A percentile compares a stretch with the other conserved stretches of the same genome.
Conservation (phyloP, 1,140 invertebrate genomes). For the Agraylea sexmaculata region DNA sequence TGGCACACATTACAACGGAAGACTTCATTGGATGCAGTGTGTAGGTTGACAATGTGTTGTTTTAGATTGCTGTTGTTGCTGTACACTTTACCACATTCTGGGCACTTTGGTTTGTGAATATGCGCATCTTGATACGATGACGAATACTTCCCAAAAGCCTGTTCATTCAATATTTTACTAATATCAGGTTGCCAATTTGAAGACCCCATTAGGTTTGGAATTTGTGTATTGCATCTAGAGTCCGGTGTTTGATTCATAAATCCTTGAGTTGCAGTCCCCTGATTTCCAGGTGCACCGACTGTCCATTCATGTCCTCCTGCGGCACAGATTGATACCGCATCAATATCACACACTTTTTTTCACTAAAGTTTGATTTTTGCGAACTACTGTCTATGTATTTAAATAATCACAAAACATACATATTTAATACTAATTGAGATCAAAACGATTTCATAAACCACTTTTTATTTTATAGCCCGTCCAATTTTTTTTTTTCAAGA, state of each 20-base stretch:
- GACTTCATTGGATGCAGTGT: slow-evolving; percentile 52
- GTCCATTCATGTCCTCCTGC: slow-evolving; percentile 23
- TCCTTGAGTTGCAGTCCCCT: too few species aligned
- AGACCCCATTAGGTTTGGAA: slow-evolving; percentile 14
- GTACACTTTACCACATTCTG: slow-evolving; percentile 55
- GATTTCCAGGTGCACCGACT: slow-evolving; percentile 17
- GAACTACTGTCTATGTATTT: too few species aligned
- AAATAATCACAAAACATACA: too few species aligned
- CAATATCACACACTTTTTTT: slow-evolving; percentile 22
- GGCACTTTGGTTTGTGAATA: slow-evolving; percentile 46
- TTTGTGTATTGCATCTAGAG: slow-evolving; percentile 11
- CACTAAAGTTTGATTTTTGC: too few species aligned
- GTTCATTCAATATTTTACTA: slow-evolving; percentile 17
- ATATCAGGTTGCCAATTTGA: slow-evolving; percentile 23
- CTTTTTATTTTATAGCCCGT: too few species aligned
- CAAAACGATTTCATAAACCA: too few species aligned
- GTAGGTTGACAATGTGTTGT: slow-evolving; percentile 63
- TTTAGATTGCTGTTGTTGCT: slow-evolving; percentile 55
- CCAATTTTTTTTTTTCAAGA: too few species aligned
- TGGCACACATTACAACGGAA: slow-evolving; percentile 51
- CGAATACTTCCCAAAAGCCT: slow-evolving; percentile 18
- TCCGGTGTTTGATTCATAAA: too few species aligned
- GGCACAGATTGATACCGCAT: slow-evolving; percentile 23
- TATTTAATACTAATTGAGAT: too few species aligned
- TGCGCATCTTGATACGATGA: slow-evolving; percentile 11